Evolutionary conservation across 2,888 invertebrate species (phyloP).

Genomic region (Copidosoma aretas): DNA sequence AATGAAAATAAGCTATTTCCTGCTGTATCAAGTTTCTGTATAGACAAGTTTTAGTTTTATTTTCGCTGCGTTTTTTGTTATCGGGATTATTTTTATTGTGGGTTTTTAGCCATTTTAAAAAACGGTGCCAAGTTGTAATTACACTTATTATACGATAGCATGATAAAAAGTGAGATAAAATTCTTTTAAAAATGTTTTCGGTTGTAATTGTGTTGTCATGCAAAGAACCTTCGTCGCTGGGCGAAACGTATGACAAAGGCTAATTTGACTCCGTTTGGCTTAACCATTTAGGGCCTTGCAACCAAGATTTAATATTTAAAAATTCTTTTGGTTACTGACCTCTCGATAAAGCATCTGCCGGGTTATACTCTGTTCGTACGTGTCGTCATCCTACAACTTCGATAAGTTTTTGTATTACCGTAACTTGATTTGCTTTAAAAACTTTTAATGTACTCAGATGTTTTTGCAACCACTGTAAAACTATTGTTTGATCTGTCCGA

Average conservation of each 20-base stretch:
- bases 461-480: neutral
- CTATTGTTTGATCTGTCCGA: constrained; percentile 9
- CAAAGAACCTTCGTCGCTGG: too few relatives aligned
- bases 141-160: too few relatives aligned
- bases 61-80: too few relatives aligned
- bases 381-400: neutral
- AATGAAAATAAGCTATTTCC: too few relatives aligned
- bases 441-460: neutral
- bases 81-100: too few relatives aligned
- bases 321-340: neutral
- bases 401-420: neutral
- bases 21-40: too few relatives aligned
- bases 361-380: neutral
- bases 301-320: neutral
- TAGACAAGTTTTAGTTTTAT: too few relatives aligned
- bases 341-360: constrained; percentile 1
- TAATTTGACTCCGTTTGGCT: neutral
- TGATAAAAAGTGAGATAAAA: too few relatives aligned
- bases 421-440: constrained; percentile 1
- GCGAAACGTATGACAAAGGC: neutral
- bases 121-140: too few relatives aligned
- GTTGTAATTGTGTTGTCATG: too few relatives aligned
- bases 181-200: too few relatives aligned
- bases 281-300: neutral
- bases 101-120: too few relatives aligned